Conservation (phyloP, 2,888 invertebrate species). For the Mythimna lalbum region DNA sequence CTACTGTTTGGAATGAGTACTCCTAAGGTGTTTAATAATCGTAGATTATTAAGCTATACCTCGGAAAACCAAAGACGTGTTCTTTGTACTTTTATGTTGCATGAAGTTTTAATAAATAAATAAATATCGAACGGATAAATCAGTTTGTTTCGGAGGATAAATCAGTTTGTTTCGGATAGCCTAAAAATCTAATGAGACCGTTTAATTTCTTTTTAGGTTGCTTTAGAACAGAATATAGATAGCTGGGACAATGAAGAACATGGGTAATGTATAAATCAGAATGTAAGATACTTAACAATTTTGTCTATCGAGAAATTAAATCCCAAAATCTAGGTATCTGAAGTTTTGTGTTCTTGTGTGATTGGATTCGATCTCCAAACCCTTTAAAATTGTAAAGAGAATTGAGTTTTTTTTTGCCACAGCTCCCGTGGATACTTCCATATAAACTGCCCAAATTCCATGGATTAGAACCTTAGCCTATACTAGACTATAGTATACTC, state of each 20-base stretch:
- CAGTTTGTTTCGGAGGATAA: constrained; percentile 71
- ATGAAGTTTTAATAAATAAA: too few relatives aligned
- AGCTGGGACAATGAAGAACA: background rate
- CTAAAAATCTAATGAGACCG: constrained; percentile 62
- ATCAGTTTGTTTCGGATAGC: constrained; percentile 84
- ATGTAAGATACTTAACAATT: background rate
- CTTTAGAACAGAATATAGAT: background rate
- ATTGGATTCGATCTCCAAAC: background rate
- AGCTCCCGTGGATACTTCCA: background rate
- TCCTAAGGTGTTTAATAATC: too few relatives aligned
- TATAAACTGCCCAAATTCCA: background rate
- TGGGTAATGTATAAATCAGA: background rate
- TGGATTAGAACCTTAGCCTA: too few relatives aligned
- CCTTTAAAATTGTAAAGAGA: too few relatives aligned
- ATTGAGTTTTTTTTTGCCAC: background rate
- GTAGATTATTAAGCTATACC: too few relatives aligned
- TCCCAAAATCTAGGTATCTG: too few relatives aligned
- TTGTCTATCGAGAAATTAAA: background rate
- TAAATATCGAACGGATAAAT: too few relatives aligned
- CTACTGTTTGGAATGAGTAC: too few relatives aligned
- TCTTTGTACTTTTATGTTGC: too few relatives aligned
- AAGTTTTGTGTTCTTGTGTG: background rate
- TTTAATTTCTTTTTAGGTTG: constrained; percentile 36
- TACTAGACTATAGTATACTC: too few relatives aligned
- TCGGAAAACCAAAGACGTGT: too few relatives aligned